phyloP scores from a whole-genome alignment of 2,888 invertebrate genomes.

The Trichogramma evanescens region DNA sequence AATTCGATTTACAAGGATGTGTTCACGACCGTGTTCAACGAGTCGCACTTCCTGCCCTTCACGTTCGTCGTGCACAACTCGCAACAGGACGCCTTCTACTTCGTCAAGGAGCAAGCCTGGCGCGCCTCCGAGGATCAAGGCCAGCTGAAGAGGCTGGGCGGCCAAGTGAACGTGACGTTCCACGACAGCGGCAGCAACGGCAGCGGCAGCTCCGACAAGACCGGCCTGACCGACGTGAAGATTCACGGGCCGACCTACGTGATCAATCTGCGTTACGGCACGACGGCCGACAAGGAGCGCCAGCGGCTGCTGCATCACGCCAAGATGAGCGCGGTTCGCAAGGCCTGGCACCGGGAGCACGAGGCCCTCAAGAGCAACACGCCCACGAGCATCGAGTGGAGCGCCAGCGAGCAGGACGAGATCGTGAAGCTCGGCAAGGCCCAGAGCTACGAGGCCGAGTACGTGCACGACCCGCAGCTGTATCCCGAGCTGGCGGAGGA shows the following conservation, averaged over 20 bases:
- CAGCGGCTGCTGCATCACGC: constrained; percentile 86
- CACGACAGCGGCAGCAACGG: constrained; percentile 68
- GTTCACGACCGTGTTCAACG: constrained; percentile 86
- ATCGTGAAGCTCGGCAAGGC: constrained; percentile 78
- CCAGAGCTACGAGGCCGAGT: constrained; percentile 82
- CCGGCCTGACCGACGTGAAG: constrained; percentile 73
- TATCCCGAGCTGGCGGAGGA: constrained; percentile 94
- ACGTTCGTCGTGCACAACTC: constrained; percentile 82
- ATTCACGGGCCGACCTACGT: constrained; percentile 86
- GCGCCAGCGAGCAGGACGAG: constrained; percentile 80
- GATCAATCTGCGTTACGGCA: constrained; percentile 90
- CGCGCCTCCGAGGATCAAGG: constrained; percentile 82
- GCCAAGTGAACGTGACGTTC: constrained; percentile 85
- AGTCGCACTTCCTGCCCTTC: constrained; percentile 79
- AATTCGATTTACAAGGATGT: constrained; percentile 88
- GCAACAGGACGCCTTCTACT: constrained; percentile 87
- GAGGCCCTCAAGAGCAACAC: constrained; percentile 74
- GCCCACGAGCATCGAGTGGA: constrained; percentile 77
- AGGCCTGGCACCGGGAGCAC: constrained; percentile 89
- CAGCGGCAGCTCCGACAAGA: constrained; percentile 55
- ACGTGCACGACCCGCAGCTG: constrained; percentile 79
- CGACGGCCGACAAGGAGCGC: constrained; percentile 82
- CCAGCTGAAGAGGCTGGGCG: constrained; percentile 81
- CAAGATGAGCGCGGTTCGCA: constrained; percentile 75
- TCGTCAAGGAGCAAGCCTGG: constrained; percentile 87